Evolutionary conservation across 2,797 vertebrate species (phyloP).

Genomic region (Esox masquinongy): DNA sequence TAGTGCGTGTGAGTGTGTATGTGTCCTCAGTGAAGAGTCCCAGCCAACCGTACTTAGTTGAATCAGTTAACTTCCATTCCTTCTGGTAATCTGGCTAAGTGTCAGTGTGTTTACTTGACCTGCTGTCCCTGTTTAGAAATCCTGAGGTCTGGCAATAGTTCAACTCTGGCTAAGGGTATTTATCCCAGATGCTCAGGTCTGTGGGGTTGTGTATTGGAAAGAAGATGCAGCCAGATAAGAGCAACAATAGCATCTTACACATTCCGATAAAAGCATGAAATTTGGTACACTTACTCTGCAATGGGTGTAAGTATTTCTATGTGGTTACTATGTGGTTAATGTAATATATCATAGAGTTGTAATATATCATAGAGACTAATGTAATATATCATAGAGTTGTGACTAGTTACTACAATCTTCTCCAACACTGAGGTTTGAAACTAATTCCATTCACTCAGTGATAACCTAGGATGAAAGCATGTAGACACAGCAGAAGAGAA

Average conservation of each 20-base stretch:
- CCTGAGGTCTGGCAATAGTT: slow-evolving; percentile 39
- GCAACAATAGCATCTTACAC: background rate
- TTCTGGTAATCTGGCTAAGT: slow-evolving; percentile 42
- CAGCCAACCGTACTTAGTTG: slow-evolving; percentile 14
- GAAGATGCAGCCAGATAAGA: background rate
- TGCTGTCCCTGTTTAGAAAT: slow-evolving; percentile 43
- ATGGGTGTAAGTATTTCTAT: background rate
- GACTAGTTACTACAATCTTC: background rate
- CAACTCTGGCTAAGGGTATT: slow-evolving; percentile 41
- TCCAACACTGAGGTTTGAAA: no score
- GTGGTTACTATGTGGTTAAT: background rate
- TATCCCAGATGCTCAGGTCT: slow-evolving; percentile 36
- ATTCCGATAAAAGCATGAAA: background rate
- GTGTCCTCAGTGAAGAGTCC: slow-evolving; percentile 31
- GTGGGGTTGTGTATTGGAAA: slow-evolving; percentile 18
- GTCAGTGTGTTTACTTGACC: slow-evolving; percentile 52
- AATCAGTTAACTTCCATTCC: slow-evolving; percentile 23
- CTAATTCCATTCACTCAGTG: background rate
- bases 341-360: background rate
- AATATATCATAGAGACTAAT: background rate
- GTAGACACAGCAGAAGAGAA: background rate
- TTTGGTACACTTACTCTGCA: background rate
- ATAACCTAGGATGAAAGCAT: background rate
- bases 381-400: background rate
- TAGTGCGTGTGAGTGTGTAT: background rate